These are phyloP conservation scores for Cabera pusaria DNA, from an alignment of 2,888 invertebrate species.

Conservation along the genomic window DNA sequence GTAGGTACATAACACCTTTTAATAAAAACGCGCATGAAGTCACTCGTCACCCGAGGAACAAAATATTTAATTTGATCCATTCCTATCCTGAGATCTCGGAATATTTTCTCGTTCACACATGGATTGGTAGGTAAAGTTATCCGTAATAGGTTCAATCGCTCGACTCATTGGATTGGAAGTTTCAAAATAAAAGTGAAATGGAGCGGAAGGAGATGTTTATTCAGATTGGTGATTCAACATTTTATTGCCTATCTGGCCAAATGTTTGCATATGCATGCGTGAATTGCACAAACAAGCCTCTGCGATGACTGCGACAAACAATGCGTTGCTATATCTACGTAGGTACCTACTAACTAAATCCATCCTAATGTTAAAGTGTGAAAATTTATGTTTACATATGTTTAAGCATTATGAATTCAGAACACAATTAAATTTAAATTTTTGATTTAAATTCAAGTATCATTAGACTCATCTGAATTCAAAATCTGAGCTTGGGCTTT, in stretches of 20 bases:
- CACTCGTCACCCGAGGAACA: slow-evolving; percentile 6
- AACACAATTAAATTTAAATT: too few species aligned
- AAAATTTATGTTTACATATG: too few species aligned
- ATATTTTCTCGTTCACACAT: slow-evolving; percentile 58
- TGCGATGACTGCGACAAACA: too few species aligned
- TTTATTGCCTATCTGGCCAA: slow-evolving; percentile 45
- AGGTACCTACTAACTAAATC: too few species aligned
- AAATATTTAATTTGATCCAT: slow-evolving; percentile 17
- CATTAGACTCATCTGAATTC: too few species aligned
- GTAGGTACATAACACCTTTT: too few species aligned
- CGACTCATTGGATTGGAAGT: slow-evolving; percentile 68
- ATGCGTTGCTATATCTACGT: too few species aligned
- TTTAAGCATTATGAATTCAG: too few species aligned
- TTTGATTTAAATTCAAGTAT: too few species aligned
- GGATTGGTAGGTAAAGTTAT: slow-evolving; percentile 61
- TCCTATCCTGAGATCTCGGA: slow-evolving; percentile 33
- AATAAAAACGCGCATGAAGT: too few species aligned
- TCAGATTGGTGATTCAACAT: slow-evolving; percentile 62
- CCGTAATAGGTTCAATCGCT: slow-evolving; percentile 68
- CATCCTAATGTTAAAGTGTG: too few species aligned
- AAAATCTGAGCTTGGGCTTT: too few species aligned
- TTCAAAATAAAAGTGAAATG: slow-evolving; percentile 73
- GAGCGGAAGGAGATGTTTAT: slow-evolving; percentile 68
- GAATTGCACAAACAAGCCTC: slow-evolving; percentile 20
- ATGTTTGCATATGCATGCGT: slow-evolving; percentile 14